These are phyloP conservation scores for Varroa destructor DNA, from an alignment of 1,140 invertebrate genomes.

Conservation along the genomic window DNA sequence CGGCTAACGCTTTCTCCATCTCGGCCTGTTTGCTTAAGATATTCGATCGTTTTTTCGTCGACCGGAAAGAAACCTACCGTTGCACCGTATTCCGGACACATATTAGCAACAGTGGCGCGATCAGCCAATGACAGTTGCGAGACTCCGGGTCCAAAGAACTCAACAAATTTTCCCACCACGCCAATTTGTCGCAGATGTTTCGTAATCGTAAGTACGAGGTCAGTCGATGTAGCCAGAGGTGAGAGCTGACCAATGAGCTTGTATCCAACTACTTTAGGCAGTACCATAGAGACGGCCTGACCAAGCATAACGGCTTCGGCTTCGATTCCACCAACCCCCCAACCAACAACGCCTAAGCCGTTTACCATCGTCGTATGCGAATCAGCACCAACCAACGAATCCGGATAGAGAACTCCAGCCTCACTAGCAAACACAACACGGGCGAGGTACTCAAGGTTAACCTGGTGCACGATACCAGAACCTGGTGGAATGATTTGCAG, in stretches of 20 bases:
- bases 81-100: slow-evolving; percentile 90
- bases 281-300: slow-evolving; percentile 86
- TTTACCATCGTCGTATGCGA: slow-evolving; percentile 99
- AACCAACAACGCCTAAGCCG: slow-evolving; percentile 58
- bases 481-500: slow-evolving; percentile 96
- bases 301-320: slow-evolving; percentile 60
- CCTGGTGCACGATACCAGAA: slow-evolving; percentile 94
- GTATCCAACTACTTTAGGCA: slow-evolving; percentile 91
- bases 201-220: slow-evolving; percentile 91
- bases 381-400: slow-evolving; percentile 95
- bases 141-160: slow-evolving; percentile 92
- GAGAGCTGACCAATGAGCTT: slow-evolving; percentile 65
- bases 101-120: slow-evolving; percentile 62
- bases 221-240: slow-evolving; percentile 82
- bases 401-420: slow-evolving; percentile 63
- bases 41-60: slow-evolving; percentile 67
- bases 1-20: slow-evolving; percentile 62
- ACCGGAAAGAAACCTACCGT: slow-evolving; percentile 92
- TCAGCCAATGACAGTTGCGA: slow-evolving; percentile 80
- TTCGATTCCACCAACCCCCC: slow-evolving; percentile 53
- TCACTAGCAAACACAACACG: slow-evolving; percentile 73
- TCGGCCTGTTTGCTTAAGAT: slow-evolving; percentile 81
- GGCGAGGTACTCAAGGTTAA: slow-evolving; percentile 89
- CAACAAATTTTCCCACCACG: slow-evolving; percentile 95
- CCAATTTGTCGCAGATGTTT: slow-evolving; percentile 87